phyloP scores from a whole-genome alignment of 1,140 invertebrate genomes.

The Drosophila tsacasi region DNA sequence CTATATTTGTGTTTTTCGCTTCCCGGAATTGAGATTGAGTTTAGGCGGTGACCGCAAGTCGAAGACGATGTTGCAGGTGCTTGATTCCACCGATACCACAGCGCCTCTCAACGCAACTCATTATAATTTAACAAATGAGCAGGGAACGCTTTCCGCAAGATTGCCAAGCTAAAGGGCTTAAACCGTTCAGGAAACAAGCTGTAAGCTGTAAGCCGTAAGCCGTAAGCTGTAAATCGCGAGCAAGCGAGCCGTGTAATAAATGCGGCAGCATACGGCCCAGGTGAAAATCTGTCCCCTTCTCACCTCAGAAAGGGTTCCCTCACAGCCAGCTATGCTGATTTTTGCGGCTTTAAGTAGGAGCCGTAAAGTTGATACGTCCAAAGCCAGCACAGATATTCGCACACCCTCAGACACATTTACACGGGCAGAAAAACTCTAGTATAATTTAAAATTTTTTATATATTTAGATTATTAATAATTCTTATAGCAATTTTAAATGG shows the following conservation, averaged over 20 bases:
- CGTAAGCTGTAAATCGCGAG: constrained; percentile 53
- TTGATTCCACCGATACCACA: constrained; percentile 22
- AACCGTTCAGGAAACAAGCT: constrained; percentile 66
- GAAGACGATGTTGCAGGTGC: constrained; percentile 26
- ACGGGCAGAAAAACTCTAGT: background rate
- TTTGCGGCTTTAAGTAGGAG: constrained; percentile 70
- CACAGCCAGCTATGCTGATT: constrained; percentile 66
- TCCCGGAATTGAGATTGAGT: constrained; percentile 11
- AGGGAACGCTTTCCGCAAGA: constrained; percentile 48
- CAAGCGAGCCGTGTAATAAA: constrained; percentile 60
- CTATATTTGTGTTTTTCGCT: constrained; percentile 21
- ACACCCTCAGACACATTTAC: constrained; percentile 7
- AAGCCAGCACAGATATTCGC: constrained; percentile 21
- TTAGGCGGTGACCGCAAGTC: constrained; percentile 25
- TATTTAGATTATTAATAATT: too few relatives aligned
- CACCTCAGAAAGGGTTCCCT: constrained; percentile 36
- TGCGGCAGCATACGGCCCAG: constrained; percentile 63
- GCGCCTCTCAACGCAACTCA: constrained; percentile 27
- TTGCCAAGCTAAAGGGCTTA: constrained; percentile 70
- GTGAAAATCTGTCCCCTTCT: constrained; percentile 33
- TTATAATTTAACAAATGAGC: constrained; percentile 74
- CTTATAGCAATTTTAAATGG: background rate
- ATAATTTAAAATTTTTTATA: too few relatives aligned
- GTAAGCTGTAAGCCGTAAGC: constrained; percentile 59
- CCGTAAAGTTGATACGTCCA: constrained; percentile 47